Evolutionary conservation across 2,797 vertebrate genomes (phyloP).

Genomic region (Sebastes taczanowskii): DNA sequence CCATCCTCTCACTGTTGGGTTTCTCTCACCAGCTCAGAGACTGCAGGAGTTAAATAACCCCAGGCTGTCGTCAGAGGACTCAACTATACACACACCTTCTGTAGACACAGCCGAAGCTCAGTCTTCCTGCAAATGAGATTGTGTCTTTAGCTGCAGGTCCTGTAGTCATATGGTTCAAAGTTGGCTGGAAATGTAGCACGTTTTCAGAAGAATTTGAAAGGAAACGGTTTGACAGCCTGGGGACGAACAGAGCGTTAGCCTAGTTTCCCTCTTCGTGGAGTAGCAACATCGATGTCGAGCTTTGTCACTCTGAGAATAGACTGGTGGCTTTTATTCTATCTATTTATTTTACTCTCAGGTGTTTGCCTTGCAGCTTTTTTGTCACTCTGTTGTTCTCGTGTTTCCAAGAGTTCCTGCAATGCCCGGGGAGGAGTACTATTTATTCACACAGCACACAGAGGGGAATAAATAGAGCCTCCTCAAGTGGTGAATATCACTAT

Average conservation of each 20-base stretch:
- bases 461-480: conserved; percentile 15
- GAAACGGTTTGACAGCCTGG: conserved; percentile 38
- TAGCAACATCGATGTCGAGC: not conserved
- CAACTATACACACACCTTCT: conserved; percentile 42
- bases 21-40: conserved; percentile 14
- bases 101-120: conserved; percentile 53
- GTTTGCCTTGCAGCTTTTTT: conserved; percentile 44
- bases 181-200: conserved; percentile 35
- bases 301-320: conserved; percentile 39
- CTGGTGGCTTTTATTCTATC: conserved; percentile 4
- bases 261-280: conserved; percentile 37
- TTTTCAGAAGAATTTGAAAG: conserved; percentile 23
- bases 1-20: not conserved
- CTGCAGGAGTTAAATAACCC: conserved; percentile 39
- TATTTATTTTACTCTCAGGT: conserved; percentile 29
- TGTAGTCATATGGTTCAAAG: conserved; percentile 48
- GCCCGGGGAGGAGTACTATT: not conserved
- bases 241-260: conserved; percentile 37
- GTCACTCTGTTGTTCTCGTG: conserved; percentile 11
- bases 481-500: conserved; percentile 18
- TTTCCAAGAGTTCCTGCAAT: not conserved
- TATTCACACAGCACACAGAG: not conserved
- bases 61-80: conserved; percentile 51
- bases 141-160: conserved; percentile 61
- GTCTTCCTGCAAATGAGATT: conserved; percentile 63